Conservation (phyloP, 2,888 invertebrate genomes). For the Cerceris ruficornis region DNA sequence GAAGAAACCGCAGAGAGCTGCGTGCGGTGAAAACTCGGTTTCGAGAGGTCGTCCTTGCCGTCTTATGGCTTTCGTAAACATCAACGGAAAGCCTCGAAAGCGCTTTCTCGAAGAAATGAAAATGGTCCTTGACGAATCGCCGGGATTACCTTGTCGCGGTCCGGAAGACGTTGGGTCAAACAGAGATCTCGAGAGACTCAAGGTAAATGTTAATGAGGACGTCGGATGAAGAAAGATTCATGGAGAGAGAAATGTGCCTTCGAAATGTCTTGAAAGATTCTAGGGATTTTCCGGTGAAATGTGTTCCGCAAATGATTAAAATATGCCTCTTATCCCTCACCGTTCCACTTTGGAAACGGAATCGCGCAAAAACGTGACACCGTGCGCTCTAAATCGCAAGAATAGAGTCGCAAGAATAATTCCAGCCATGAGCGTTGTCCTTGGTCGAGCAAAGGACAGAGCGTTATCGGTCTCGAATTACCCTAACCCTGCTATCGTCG, state of each 20-base stretch:
- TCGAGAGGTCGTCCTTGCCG: slow-evolving; percentile 58
- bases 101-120: slow-evolving; percentile 47
- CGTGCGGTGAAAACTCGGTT: slow-evolving; percentile 63
- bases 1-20: slow-evolving; percentile 53
- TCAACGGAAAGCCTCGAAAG: slow-evolving; percentile 39
- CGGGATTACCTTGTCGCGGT: slow-evolving; percentile 40
- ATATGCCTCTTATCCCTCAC: too few species aligned
- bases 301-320: background rate
- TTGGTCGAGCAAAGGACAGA: slow-evolving; percentile 43
- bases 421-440: slow-evolving; percentile 41
- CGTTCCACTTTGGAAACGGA: too few species aligned
- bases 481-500: slow-evolving; percentile 60
- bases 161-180: slow-evolving; percentile 25
- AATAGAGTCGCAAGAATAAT: slow-evolving; percentile 43
- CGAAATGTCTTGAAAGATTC: too few species aligned
- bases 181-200: slow-evolving; percentile 1
- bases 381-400: too few species aligned
- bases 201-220: slow-evolving; percentile 8
- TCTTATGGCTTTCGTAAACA: slow-evolving; percentile 69
- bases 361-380: too few species aligned
- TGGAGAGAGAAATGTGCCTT: too few species aligned
- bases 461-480: slow-evolving; percentile 52
- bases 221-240: too few species aligned
- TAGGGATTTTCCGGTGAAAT: too few species aligned
- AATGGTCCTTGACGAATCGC: slow-evolving; percentile 47